Evolutionary conservation across 2,888 invertebrate genomes (phyloP).

Genomic region (Cheilosia scutellata): DNA sequence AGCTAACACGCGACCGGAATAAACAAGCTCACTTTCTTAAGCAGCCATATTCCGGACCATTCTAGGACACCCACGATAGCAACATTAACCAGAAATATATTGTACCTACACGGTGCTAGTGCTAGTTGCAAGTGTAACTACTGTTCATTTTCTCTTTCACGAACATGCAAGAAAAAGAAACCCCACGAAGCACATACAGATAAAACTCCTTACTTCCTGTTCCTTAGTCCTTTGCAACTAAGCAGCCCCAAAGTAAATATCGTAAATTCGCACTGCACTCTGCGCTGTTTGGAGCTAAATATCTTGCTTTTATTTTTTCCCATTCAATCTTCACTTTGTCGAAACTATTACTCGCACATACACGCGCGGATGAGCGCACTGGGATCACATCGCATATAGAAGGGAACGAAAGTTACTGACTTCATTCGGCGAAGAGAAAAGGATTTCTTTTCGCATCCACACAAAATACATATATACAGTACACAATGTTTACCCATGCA

Average conservation of each 20-base stretch:
- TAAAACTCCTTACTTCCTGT: too few species aligned
- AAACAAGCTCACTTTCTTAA: slow-evolving; percentile 40
- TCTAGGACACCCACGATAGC: slow-evolving; percentile 24
- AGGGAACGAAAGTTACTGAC: slow-evolving; percentile 51
- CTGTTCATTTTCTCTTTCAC: slow-evolving; percentile 29
- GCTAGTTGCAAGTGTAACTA: slow-evolving; percentile 20
- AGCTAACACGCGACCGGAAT: slow-evolving; percentile 37
- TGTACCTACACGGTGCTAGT: neutral
- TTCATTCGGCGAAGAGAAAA: slow-evolving; percentile 57
- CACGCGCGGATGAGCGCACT: neutral
- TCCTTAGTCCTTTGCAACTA: neutral
- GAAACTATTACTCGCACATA: slow-evolving; percentile 59
- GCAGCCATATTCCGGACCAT: slow-evolving; percentile 17
- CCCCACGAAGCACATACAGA: slow-evolving; percentile 2
- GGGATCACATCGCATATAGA: neutral
- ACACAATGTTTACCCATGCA: slow-evolving; percentile 22
- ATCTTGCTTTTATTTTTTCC: slow-evolving; percentile 36
- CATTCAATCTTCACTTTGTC: slow-evolving; percentile 64
- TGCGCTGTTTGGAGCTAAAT: slow-evolving; percentile 47
- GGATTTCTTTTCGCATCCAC: slow-evolving; percentile 33
- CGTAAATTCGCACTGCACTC: slow-evolving; percentile 51
- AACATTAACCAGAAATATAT: slow-evolving; percentile 28
- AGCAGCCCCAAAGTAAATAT: slow-evolving; percentile 44
- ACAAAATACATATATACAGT: neutral
- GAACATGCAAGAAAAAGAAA: slow-evolving; percentile 9